These are phyloP conservation scores for Catotricha subobsoleta DNA, from an alignment of 2,888 invertebrate species.

Conservation along the genomic window DNA sequence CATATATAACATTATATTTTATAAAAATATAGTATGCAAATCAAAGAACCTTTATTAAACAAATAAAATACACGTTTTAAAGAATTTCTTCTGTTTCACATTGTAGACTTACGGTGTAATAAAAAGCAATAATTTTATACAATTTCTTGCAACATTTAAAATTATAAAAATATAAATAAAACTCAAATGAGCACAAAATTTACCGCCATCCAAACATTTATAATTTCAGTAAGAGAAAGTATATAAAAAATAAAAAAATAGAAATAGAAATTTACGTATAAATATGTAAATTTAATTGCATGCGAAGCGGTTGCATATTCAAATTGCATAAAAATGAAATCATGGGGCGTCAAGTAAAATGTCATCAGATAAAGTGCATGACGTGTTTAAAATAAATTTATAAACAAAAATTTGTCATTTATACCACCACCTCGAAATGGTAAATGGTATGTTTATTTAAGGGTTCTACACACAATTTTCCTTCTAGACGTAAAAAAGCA, in stretches of 20 bases:
- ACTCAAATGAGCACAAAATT: too few relatives aligned
- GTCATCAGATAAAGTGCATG: conserved; percentile 2
- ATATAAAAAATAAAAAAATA: not conserved
- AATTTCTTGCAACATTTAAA: too few relatives aligned
- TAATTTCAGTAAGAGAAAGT: not conserved
- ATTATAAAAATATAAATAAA: too few relatives aligned
- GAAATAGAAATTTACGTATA: not conserved
- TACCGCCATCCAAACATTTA: not conserved
- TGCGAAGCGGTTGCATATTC: not conserved
- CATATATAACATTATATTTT: too few relatives aligned
- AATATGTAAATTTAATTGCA: not conserved
- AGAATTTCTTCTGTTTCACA: too few relatives aligned
- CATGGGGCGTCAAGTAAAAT: conserved; percentile 1
- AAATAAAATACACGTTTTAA: too few relatives aligned
- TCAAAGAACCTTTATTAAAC: too few relatives aligned
- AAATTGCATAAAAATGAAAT: not conserved
- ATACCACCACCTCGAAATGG: conserved; percentile 5
- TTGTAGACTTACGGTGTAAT: too few relatives aligned
- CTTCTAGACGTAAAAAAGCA: not conserved
- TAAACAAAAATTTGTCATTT: not conserved
- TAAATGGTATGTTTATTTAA: not conserved
- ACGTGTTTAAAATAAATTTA: too few relatives aligned
- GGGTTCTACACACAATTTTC: not conserved
- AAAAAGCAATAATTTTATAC: too few relatives aligned
- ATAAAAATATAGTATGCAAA: too few relatives aligned